These are phyloP conservation scores for Donacobius atricapilla DNA, from an alignment of 2,113 vertebrate species.

Conservation along the genomic window DNA sequence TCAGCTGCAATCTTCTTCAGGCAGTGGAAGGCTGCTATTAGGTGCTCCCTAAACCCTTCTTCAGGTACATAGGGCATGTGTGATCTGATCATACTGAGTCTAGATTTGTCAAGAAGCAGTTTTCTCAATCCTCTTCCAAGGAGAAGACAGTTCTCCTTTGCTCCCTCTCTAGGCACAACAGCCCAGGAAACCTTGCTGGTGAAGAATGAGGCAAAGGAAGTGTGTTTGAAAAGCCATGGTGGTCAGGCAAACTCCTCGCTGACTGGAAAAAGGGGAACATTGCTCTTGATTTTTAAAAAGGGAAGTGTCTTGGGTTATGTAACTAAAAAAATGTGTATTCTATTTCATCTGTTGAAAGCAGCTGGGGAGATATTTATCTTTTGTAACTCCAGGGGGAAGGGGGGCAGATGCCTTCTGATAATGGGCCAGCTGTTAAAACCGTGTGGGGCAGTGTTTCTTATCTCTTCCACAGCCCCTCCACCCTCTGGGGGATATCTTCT, in stretches of 20 bases:
- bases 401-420: no score
- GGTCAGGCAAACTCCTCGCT: neutral
- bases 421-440: no score
- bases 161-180: neutral
- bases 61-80: fast-evolving
- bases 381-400: no score
- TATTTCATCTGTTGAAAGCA: no score
- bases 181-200: neutral
- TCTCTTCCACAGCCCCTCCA: no score
- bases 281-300: neutral
- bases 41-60: neutral
- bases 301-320: no score
- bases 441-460: no score
- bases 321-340: no score
- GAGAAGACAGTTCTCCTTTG: neutral
- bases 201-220: neutral
- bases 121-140: neutral
- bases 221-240: neutral
- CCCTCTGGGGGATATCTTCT: no score
- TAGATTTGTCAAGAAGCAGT: neutral
- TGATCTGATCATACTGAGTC: neutral
- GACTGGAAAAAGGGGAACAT: neutral
- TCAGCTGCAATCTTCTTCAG: neutral
- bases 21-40: neutral
- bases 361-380: no score